Evolutionary conservation across 2,797 vertebrate genomes (phyloP).

Genomic region (Sebastes kiyomatsui): DNA sequence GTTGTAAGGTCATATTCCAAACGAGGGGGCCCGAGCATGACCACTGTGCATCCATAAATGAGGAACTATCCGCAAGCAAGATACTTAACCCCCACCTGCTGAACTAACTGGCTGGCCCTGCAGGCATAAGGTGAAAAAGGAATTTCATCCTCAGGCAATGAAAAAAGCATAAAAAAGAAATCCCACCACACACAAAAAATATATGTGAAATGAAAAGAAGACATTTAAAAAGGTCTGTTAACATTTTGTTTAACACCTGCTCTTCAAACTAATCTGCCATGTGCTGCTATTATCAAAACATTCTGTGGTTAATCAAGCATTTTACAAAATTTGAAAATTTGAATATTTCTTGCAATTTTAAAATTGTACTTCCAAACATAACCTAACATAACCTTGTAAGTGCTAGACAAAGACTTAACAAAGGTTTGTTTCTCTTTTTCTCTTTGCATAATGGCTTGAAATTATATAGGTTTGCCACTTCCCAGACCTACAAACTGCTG

Average conservation of each 20-base stretch:
- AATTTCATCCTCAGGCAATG: neutral
- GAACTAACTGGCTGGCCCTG: neutral
- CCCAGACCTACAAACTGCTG: neutral
- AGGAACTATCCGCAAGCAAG: slow-evolving; percentile 7
- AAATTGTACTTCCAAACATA: neutral
- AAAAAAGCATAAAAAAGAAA: neutral
- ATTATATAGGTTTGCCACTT: neutral
- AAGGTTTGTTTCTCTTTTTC: neutral
- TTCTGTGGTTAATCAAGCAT: no score
- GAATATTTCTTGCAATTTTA: neutral
- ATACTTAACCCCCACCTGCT: slow-evolving; percentile 10
- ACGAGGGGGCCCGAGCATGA: neutral
- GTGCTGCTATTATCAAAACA: neutral
- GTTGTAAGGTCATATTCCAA: neutral
- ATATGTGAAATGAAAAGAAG: neutral
- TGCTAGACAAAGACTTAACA: neutral
- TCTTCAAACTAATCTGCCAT: neutral
- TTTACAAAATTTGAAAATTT: neutral
- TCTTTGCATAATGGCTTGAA: neutral
- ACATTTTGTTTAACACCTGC: neutral
- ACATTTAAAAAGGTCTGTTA: neutral
- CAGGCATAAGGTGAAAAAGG: neutral
- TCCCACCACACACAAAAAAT: neutral
- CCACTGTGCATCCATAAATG: neutral
- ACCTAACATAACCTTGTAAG: no score